A percentile compares a stretch with the other conserved stretches of the same genome.
Conservation (phyloP, 2,888 invertebrate species). For the Tryphoninae sp. region DNA sequence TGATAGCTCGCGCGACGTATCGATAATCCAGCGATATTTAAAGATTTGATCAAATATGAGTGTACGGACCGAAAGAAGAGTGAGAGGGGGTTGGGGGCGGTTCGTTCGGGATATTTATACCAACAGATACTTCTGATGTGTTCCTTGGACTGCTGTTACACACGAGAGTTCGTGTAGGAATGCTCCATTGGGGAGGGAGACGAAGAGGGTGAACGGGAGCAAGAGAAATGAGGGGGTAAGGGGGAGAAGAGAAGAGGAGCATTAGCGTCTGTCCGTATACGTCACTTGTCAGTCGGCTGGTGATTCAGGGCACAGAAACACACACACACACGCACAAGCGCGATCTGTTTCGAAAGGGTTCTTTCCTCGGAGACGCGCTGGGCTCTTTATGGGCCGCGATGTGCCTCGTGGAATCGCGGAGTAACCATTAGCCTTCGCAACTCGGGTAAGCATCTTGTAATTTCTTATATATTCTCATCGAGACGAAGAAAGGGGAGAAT, state of each 20-base stretch:
- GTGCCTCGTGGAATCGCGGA: slow-evolving; percentile 61
- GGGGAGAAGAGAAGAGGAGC: slow-evolving; percentile 54
- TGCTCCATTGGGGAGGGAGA: slow-evolving; percentile 64
- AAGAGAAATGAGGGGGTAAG: not conserved
- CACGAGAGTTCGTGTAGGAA: slow-evolving; percentile 71
- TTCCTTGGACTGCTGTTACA: slow-evolving; percentile 45
- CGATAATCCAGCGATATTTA: slow-evolving; percentile 43
- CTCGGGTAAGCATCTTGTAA: slow-evolving; percentile 76
- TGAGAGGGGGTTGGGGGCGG: slow-evolving; percentile 10
- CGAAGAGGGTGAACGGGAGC: slow-evolving; percentile 5
- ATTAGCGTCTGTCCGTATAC: slow-evolving; percentile 68
- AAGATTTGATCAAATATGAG: slow-evolving; percentile 41
- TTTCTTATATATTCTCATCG: slow-evolving; percentile 72
- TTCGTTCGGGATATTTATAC: slow-evolving; percentile 8
- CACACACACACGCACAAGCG: not conserved
- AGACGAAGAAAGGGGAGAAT: slow-evolving; percentile 60
- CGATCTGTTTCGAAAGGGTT: slow-evolving; percentile 38
- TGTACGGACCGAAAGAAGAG: slow-evolving; percentile 12
- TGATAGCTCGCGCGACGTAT: not conserved
- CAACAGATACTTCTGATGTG: slow-evolving; percentile 40
- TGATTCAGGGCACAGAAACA: slow-evolving; percentile 72
- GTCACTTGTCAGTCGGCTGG: slow-evolving; percentile 69
- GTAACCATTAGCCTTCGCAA: slow-evolving; percentile 72
- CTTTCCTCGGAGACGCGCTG: slow-evolving; percentile 35
- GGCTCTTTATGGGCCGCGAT: slow-evolving; percentile 69